These are phyloP conservation scores for Leptocoma aspasia DNA, from an alignment of 2,113 vertebrate species.

Conservation along the genomic window DNA sequence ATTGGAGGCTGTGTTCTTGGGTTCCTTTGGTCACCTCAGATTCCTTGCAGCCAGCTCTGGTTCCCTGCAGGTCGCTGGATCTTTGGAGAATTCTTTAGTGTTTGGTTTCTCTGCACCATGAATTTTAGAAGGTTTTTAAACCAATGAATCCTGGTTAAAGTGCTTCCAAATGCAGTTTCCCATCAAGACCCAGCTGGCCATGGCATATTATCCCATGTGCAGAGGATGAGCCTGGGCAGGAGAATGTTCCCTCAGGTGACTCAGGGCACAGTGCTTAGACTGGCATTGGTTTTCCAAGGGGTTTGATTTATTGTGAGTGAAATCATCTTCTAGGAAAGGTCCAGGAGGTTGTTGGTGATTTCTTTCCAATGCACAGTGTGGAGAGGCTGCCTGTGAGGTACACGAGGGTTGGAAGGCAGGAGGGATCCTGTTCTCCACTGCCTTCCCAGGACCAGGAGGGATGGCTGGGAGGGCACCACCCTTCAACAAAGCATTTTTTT, in stretches of 20 bases:
- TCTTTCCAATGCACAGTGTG: background rate
- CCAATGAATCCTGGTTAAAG: background rate
- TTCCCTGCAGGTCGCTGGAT: rapidly evolving
- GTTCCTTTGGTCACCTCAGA: rapidly evolving
- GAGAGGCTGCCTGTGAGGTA: background rate
- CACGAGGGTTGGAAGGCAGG: background rate
- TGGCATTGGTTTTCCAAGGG: background rate
- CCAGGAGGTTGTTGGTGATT: background rate
- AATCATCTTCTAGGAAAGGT: background rate
- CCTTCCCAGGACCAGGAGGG: background rate
- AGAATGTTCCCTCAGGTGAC: rapidly evolving
- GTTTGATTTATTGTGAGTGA: background rate
- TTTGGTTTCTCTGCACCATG: background rate
- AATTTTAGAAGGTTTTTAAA: background rate
- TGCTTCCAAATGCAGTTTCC: background rate
- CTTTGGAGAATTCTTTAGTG: background rate
- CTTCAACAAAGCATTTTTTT: background rate
- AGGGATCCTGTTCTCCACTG: background rate
- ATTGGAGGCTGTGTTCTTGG: background rate
- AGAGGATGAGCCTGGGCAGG: background rate
- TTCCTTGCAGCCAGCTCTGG: background rate
- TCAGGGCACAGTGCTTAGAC: background rate
- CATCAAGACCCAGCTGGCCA: rapidly evolving
- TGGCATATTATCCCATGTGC: rapidly evolving
- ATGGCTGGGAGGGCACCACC: rapidly evolving